Percentiles rank a stretch among this genome's conserved stretches.
These are phyloP conservation scores for Invenusta paracnida DNA, from an alignment of 2,888 invertebrate species.

Conservation along the genomic window DNA sequence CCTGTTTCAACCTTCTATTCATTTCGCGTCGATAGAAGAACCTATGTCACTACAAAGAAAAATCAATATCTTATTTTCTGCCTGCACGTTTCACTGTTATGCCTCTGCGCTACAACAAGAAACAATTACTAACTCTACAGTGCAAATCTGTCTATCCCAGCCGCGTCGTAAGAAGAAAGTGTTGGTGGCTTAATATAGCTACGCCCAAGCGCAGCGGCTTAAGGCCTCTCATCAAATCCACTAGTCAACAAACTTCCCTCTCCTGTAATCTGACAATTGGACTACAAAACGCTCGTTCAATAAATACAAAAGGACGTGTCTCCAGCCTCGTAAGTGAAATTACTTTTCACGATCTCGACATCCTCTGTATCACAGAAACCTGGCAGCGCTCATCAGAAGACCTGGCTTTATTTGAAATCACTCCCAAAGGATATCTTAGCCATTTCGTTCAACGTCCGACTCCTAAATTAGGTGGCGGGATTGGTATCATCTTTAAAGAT, in stretches of 20 bases:
- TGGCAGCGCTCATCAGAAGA: background rate
- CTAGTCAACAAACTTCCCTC: background rate
- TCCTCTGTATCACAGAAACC: background rate
- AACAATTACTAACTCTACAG: background rate
- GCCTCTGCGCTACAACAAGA: background rate
- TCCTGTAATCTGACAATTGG: background rate
- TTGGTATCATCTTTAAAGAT: background rate
- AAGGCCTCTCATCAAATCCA: background rate
- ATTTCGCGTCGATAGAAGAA: no score
- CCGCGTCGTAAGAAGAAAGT: background rate
- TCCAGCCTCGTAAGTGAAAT: background rate
- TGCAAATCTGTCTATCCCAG: background rate
- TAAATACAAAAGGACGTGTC: background rate
- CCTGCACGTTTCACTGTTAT: background rate
- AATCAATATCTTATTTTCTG: background rate
- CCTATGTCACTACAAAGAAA: no score
- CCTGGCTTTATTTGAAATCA: background rate
- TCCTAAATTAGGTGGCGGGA: background rate
- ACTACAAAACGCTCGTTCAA: background rate
- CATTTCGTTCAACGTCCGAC: background rate
- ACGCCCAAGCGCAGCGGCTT: background rate
- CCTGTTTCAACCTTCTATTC: no score
- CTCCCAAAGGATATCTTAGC: background rate
- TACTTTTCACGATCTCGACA: background rate
- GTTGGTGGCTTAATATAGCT: background rate